A percentile compares a stretch with the other conserved stretches of the same genome.
phyloP scores from a whole-genome alignment of 1,140 invertebrate genomes.

The Metaphire vulgaris region DNA sequence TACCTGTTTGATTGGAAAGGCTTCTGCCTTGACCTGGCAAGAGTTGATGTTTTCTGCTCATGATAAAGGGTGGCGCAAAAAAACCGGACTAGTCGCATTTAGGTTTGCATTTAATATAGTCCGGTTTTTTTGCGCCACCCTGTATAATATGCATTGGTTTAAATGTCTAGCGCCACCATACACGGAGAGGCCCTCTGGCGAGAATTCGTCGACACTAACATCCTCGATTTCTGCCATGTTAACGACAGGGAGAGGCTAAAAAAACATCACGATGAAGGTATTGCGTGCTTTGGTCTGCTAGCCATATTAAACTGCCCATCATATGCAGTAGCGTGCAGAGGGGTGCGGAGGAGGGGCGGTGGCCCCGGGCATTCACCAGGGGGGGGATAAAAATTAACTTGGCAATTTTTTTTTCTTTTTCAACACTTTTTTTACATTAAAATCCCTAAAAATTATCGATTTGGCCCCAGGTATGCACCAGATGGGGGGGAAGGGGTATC shows the following conservation, averaged over 20 bases:
- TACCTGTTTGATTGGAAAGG: too few relatives aligned
- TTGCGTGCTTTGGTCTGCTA: conserved; percentile 10
- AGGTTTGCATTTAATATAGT: too few relatives aligned
- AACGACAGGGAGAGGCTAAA: conserved; percentile 42
- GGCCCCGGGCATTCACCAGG: too few relatives aligned
- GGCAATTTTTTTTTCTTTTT: background rate
- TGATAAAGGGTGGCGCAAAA: too few relatives aligned
- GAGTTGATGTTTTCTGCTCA: too few relatives aligned
- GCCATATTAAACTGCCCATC: background rate
- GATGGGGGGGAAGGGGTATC: background rate
- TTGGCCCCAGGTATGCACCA: background rate
- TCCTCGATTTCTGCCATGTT: conserved; percentile 45
- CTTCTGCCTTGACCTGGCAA: too few relatives aligned
- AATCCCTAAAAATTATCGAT: too few relatives aligned
- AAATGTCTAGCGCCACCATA: conserved; percentile 55
- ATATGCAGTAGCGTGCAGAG: background rate
- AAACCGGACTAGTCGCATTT: too few relatives aligned
- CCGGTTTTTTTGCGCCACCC: too few relatives aligned
- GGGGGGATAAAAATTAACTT: too few relatives aligned
- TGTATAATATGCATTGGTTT: background rate
- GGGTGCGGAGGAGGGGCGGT: background rate
- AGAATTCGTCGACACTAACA: conserved; percentile 43
- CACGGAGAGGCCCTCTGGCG: conserved; percentile 34
- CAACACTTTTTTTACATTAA: too few relatives aligned
- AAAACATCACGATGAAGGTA: conserved; percentile 46